Conservation (phyloP, 2,888 invertebrate genomes). For the Molanna angustata region DNA sequence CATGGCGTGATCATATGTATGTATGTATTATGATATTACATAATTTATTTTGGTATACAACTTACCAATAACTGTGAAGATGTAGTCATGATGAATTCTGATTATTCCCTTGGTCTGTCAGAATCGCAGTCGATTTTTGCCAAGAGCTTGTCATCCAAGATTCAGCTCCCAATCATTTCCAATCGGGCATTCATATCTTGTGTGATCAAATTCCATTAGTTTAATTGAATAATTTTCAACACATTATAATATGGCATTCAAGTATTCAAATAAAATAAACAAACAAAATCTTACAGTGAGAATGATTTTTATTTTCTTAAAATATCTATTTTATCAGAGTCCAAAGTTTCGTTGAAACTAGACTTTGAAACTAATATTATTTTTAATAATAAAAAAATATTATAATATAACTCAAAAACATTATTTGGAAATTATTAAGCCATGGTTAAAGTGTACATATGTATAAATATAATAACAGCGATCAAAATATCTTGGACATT, state of each 20-base stretch:
- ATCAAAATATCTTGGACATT: too few relatives aligned
- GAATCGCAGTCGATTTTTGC: conserved; percentile 2
- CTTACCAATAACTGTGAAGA: too few relatives aligned
- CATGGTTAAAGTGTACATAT: too few relatives aligned
- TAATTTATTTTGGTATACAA: too few relatives aligned
- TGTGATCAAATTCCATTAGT: conserved; percentile 28
- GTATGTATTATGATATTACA: too few relatives aligned
- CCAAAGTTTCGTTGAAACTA: neutral
- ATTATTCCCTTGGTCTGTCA: conserved; percentile 6
- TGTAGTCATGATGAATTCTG: conserved; percentile 16
- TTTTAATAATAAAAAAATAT: too few relatives aligned
- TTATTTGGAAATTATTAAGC: too few relatives aligned
- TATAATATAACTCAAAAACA: too few relatives aligned
- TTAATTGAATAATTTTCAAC: conserved; percentile 9
- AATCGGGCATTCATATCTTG: conserved; percentile 20
- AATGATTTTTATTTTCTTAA: neutral
- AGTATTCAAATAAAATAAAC: conserved; percentile 9
- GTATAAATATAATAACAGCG: too few relatives aligned
- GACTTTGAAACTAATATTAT: too few relatives aligned
- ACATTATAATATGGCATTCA: too few relatives aligned
- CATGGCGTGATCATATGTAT: too few relatives aligned
- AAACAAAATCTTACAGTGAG: neutral
- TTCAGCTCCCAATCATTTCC: conserved; percentile 12
- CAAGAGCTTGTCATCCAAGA: neutral
- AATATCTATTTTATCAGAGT: neutral